A percentile compares a stretch with the other conserved stretches of the same genome.
Conservation (phyloP, 2,113 vertebrate genomes). For the Oryzias melastigma region DNA sequence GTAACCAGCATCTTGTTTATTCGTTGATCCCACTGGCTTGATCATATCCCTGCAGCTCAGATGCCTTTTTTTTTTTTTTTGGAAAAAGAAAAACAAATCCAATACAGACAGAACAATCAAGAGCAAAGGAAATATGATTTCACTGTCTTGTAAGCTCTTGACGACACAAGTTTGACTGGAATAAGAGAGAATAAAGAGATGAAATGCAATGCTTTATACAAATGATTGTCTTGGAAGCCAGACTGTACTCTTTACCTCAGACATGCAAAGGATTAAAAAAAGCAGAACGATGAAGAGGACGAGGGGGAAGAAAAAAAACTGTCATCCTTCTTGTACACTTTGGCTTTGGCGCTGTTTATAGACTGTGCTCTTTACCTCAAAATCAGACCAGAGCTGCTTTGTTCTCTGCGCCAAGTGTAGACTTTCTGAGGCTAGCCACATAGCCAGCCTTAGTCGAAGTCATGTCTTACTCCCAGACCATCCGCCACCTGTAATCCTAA, state of each 20-base stretch:
- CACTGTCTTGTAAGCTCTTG: slow-evolving; percentile 34
- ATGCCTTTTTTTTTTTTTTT: slow-evolving; percentile 45
- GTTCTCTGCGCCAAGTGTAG: slow-evolving; percentile 49
- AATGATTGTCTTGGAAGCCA: slow-evolving; percentile 48
- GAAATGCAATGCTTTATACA: slow-evolving; percentile 40
- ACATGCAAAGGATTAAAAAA: slow-evolving; percentile 21
- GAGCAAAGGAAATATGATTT: slow-evolving; percentile 46
- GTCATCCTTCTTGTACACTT: slow-evolving; percentile 39
- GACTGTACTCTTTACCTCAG: slow-evolving; percentile 69
- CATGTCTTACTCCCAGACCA: slow-evolving; percentile 55
- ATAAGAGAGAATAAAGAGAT: slow-evolving; percentile 30
- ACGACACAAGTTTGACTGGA: slow-evolving; percentile 35
- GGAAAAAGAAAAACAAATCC: slow-evolving; percentile 42
- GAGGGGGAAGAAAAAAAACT: slow-evolving; percentile 26
- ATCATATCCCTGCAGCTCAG: slow-evolving; percentile 64
- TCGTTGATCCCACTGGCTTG: slow-evolving; percentile 39
- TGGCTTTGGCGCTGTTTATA: slow-evolving; percentile 54
- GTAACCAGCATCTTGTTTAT: slow-evolving; percentile 8
- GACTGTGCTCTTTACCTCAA: slow-evolving; percentile 69
- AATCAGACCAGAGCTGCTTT: slow-evolving; percentile 66
- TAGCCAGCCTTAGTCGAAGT: slow-evolving; percentile 50
- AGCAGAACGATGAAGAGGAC: slow-evolving; percentile 28
- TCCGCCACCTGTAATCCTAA: slow-evolving; percentile 27
- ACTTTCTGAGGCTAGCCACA: slow-evolving; percentile 51
- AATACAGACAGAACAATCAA: slow-evolving; percentile 45